These are phyloP conservation scores for Argyresthia albistria DNA, from an alignment of 2,888 invertebrate species.

Conservation along the genomic window DNA sequence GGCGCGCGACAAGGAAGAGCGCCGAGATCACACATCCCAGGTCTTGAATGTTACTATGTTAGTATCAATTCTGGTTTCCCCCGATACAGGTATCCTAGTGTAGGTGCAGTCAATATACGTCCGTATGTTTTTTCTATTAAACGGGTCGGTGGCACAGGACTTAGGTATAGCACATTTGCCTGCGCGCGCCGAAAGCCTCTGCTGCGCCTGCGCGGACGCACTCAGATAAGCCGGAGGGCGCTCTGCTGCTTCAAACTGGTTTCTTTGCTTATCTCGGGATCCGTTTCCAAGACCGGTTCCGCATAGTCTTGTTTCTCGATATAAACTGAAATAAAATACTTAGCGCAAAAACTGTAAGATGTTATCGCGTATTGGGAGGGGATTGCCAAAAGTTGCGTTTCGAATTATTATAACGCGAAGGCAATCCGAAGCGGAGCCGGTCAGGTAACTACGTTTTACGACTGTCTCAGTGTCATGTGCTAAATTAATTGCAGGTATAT, in stretches of 20 bases:
- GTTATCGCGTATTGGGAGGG: background rate
- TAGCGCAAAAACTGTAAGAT: constrained; percentile 11
- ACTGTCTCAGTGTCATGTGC: too few species aligned
- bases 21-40: background rate
- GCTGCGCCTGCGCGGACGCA: background rate
- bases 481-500: too few species aligned
- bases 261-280: constrained; percentile 32
- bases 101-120: too few species aligned
- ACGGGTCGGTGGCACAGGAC: background rate
- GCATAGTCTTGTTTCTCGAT: constrained; percentile 21
- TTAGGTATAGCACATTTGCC: background rate
- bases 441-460: too few species aligned
- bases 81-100: too few species aligned
- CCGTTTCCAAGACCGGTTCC: constrained; percentile 37
- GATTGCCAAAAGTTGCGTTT: too few species aligned
- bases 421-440: too few species aligned
- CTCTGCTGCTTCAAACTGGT: constrained; percentile 30
- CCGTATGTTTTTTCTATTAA: too few species aligned
- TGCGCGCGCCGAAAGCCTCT: background rate
- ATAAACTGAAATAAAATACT: constrained; percentile 24
- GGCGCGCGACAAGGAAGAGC: too few species aligned
- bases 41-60: background rate
- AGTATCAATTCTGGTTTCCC: too few species aligned
- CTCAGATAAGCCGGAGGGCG: background rate
- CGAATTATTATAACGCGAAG: too few species aligned